Evolutionary conservation across 2,113 vertebrate genomes (phyloP).

Genomic region (Cyanoderma ruficeps): DNA sequence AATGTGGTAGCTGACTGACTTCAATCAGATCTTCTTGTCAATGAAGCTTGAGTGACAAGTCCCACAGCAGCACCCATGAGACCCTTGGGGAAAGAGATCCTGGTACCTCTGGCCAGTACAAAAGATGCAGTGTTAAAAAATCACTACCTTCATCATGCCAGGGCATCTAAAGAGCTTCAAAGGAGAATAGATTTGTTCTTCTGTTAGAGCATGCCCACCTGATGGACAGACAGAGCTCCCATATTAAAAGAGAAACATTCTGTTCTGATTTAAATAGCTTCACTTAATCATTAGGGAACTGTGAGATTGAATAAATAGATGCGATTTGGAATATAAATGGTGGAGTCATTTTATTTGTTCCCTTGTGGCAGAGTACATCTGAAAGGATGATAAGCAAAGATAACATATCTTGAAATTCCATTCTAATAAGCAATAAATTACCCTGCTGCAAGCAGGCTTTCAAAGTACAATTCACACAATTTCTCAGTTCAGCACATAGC

Average conservation of each 20-base stretch:
- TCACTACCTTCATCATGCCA: not conserved
- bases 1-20: not conserved
- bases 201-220: not conserved
- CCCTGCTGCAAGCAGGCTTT: not conserved
- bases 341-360: conserved; percentile 15
- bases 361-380: not conserved
- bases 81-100: not conserved
- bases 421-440: conserved; percentile 32
- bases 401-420: conserved; percentile 35
- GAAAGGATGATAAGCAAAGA: conserved; percentile 33
- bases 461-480: not conserved
- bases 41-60: not conserved
- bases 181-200: not conserved
- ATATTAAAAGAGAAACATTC: not conserved
- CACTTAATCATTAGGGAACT: not conserved
- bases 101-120: not conserved
- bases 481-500: not conserved
- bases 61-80: not conserved
- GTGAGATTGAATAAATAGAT: conserved; percentile 51
- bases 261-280: conserved; percentile 26
- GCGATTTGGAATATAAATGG: conserved; percentile 15
- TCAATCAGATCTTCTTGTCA: not conserved
- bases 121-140: not conserved
- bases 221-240: not conserved
- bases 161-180: not conserved